Percentiles rank a stretch among this genome's conserved stretches.
Conservation (phyloP, 2,113 vertebrate species). For the Oxyura jamaicensis region DNA sequence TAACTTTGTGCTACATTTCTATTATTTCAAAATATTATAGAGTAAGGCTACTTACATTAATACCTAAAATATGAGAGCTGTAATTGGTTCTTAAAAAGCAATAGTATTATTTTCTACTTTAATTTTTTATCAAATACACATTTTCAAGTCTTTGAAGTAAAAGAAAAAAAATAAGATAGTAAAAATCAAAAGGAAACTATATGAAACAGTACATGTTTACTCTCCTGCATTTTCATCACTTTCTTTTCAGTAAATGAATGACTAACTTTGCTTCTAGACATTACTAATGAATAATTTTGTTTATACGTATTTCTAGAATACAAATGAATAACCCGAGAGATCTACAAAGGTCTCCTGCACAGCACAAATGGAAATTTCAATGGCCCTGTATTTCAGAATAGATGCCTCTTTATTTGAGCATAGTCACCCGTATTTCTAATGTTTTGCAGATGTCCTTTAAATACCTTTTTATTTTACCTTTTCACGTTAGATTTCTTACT, state of each 20-base stretch:
- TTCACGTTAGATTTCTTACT: not conserved
- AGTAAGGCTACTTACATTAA: not conserved
- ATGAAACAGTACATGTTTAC: not conserved
- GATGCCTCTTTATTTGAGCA: not conserved
- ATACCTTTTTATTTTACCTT: not conserved
- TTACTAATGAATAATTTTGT: not conserved
- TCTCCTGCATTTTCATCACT: not conserved
- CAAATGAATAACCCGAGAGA: not conserved
- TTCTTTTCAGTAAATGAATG: not conserved
- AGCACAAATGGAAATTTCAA: not conserved
- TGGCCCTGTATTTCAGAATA: not conserved
- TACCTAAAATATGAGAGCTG: not conserved
- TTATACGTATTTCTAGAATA: not conserved
- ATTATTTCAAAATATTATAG: not conserved
- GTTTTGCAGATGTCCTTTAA: not conserved
- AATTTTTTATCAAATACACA: not conserved
- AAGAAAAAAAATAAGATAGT: not conserved
- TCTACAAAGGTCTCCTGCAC: not conserved
- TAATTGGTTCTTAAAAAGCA: rapidly evolving
- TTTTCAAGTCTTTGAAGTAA: not conserved
- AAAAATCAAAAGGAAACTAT: not conserved
- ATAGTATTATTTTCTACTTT: not conserved
- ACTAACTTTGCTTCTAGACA: not conserved
- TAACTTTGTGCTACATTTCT: not conserved
- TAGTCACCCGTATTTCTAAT: not conserved